Evolutionary conservation across 2,113 vertebrate species (phyloP).

Genomic region (Apodemus sylvaticus): DNA sequence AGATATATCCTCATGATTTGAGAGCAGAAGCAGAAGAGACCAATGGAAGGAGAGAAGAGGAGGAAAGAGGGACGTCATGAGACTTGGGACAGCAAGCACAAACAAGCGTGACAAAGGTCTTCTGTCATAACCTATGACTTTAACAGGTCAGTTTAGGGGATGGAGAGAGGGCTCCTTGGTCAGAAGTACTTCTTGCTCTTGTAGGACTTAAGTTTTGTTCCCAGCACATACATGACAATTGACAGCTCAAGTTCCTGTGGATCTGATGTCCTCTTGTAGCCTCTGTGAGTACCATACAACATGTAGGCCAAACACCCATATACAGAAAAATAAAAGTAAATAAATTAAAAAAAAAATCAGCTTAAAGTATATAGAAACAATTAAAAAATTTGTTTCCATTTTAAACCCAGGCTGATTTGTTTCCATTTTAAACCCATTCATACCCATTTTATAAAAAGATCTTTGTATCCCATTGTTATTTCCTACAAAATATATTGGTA

Average conservation of each 20-base stretch:
- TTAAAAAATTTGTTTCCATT: conserved; percentile 29
- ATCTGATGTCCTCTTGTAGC: not conserved
- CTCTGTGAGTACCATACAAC: not conserved
- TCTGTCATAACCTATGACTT: not conserved
- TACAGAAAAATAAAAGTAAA: not conserved
- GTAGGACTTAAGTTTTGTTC: not conserved
- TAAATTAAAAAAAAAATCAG: not conserved
- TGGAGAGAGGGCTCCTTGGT: not conserved
- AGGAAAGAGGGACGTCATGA: not conserved
- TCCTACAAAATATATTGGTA: conserved; percentile 55
- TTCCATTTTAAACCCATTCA: not conserved
- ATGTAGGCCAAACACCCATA: not conserved
- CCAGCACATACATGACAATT: not conserved
- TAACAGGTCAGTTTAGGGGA: not conserved
- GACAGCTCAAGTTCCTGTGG: not conserved
- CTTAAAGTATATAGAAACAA: not conserved
- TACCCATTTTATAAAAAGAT: not conserved
- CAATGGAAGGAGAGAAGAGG: not conserved
- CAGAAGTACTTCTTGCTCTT: not conserved
- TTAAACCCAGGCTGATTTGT: conserved; percentile 47
- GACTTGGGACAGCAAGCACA: not conserved
- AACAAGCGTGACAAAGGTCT: not conserved
- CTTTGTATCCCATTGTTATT: not conserved
- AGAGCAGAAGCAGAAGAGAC: not conserved
- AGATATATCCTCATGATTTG: not conserved